phyloP scores from a whole-genome alignment of 1,140 invertebrate species.

The Hetaerina americana region DNA sequence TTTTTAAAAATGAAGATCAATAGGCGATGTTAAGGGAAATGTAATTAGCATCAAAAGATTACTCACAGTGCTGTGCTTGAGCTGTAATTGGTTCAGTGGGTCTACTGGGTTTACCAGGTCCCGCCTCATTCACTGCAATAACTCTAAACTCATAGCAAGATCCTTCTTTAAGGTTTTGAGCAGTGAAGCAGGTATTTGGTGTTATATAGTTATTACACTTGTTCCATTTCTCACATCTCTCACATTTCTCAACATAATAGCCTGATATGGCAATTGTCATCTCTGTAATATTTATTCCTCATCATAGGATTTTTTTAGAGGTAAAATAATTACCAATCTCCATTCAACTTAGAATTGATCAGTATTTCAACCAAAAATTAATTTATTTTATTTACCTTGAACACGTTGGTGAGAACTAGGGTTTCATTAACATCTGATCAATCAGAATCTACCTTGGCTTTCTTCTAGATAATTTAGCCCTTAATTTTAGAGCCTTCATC shows the following conservation, averaged over 20 bases:
- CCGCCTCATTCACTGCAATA: slow-evolving; percentile 87
- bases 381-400: slow-evolving; percentile 58
- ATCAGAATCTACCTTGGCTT: slow-evolving; percentile 94
- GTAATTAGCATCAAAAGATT: slow-evolving; percentile 11
- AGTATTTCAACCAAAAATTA: too few relatives aligned
- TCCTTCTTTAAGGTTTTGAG: slow-evolving; percentile 81
- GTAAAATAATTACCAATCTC: too few relatives aligned
- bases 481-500: slow-evolving; percentile 92
- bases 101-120: slow-evolving; percentile 85
- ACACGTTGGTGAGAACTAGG: slow-evolving; percentile 80
- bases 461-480: slow-evolving; percentile 85
- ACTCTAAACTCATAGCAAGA: slow-evolving; percentile 90
- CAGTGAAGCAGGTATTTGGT: slow-evolving; percentile 78
- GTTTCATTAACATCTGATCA: slow-evolving; percentile 88
- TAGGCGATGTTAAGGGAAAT: too few relatives aligned
- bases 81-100: slow-evolving; percentile 87
- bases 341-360: too few relatives aligned
- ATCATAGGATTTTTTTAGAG: too few relatives aligned
- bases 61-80: slow-evolving; percentile 72
- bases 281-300: not conserved
- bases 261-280: slow-evolving; percentile 24
- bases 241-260: slow-evolving; percentile 90
- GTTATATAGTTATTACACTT: slow-evolving; percentile 88
- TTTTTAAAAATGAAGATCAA: too few relatives aligned
- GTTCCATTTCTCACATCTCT: slow-evolving; percentile 88